Percentiles rank a stretch among this genome's conserved stretches.
Conservation (phyloP, 1,140 invertebrate species). For the Trissolcus basalis region DNA sequence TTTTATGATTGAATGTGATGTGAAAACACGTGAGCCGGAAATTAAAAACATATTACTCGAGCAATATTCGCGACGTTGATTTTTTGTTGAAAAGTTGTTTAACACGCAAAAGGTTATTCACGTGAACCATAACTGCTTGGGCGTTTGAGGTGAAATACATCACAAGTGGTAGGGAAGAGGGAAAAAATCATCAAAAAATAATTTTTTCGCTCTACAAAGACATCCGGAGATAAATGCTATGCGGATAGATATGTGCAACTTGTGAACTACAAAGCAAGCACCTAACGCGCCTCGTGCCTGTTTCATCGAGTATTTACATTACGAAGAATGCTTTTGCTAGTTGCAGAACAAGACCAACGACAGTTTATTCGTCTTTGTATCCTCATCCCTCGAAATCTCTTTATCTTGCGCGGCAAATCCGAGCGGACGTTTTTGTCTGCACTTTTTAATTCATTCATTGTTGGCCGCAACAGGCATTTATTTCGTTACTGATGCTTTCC, state of each 20-base stretch:
- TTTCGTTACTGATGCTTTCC: too few species aligned
- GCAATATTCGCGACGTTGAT: too few species aligned
- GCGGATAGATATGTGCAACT: constrained; percentile 49
- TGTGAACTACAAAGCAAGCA: constrained; percentile 41
- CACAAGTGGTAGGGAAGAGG: constrained; percentile 7
- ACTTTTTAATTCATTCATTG: constrained; percentile 16
- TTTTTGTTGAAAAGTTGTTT: too few species aligned
- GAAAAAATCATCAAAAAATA: constrained; percentile 41
- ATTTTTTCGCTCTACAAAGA: constrained; percentile 38
- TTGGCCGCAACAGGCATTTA: too few species aligned
- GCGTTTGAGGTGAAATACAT: constrained; percentile 32
- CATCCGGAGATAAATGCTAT: constrained; percentile 47
- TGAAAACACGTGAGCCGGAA: constrained; percentile 11
- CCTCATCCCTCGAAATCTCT: constrained; percentile 26
- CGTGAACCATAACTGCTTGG: constrained; percentile 2
- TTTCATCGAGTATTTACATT: constrained; percentile 53
- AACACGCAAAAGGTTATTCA: constrained; percentile 1
- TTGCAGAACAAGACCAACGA: constrained; percentile 43
- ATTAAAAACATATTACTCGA: too few species aligned
- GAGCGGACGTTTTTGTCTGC: constrained; percentile 18
- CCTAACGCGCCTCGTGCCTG: constrained; percentile 17
- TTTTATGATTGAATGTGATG: too few species aligned
- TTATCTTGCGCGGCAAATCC: constrained; percentile 34
- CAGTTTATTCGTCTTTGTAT: constrained; percentile 50
- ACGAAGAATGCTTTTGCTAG: constrained; percentile 46